Conservation (phyloP, 2,888 invertebrate genomes). For the Chaitophorus viminalis region DNA sequence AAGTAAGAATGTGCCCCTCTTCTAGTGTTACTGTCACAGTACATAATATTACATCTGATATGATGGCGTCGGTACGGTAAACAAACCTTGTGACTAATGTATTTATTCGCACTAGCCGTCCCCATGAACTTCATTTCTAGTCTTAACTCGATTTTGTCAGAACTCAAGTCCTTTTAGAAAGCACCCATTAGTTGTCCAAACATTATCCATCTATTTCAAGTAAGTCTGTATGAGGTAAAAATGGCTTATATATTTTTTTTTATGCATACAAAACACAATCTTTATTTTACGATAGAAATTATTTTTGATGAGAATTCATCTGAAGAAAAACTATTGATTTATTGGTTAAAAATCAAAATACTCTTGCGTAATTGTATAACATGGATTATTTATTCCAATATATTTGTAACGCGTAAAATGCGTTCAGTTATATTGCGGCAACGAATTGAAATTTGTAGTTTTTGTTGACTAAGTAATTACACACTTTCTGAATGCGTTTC, state of each 20-base stretch:
- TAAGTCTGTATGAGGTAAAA: background rate
- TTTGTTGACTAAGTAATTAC: constrained; percentile 21
- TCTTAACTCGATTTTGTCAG: constrained; percentile 32
- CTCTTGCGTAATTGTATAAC: background rate
- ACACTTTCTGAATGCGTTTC: constrained; percentile 32
- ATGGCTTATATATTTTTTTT: background rate
- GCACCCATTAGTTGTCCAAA: constrained; percentile 50
- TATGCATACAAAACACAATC: background rate
- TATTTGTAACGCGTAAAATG: background rate
- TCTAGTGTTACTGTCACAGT: background rate
- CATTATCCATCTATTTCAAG: background rate
- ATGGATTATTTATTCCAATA: background rate
- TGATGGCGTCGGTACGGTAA: background rate
- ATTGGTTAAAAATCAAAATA: background rate
- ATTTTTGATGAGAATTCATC: background rate
- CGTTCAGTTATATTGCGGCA: background rate
- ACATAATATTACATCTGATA: background rate
- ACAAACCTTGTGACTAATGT: constrained; percentile 23
- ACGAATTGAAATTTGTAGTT: constrained; percentile 2
- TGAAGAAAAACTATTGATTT: background rate
- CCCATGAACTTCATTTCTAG: background rate
- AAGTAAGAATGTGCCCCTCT: constrained; percentile 10
- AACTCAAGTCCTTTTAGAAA: constrained; percentile 38
- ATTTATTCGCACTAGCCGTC: constrained; percentile 5
- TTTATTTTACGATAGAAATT: background rate